phyloP scores from a whole-genome alignment of 2,888 invertebrate species.

The Parasteatoda lunata region DNA sequence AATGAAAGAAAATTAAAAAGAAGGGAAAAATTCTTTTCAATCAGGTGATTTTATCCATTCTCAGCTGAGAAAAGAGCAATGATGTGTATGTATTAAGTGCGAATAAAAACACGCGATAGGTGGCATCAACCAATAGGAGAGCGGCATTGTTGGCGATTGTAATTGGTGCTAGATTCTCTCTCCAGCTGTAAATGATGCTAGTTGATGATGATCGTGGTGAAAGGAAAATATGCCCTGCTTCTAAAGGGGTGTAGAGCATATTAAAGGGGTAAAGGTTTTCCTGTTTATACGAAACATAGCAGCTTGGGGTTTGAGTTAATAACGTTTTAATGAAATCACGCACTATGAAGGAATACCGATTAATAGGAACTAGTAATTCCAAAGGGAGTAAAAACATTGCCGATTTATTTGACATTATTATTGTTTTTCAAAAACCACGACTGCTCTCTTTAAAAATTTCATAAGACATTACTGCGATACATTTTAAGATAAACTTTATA shows the following conservation, averaged over 20 bases:
- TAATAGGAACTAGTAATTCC: no score
- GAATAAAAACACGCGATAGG: constrained; percentile 62
- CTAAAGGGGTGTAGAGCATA: constrained; percentile 32
- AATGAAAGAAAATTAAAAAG: constrained; percentile 29
- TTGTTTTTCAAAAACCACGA: no score
- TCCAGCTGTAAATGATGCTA: constrained; percentile 52
- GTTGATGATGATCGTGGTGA: constrained; percentile 34
- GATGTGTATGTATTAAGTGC: constrained; percentile 24
- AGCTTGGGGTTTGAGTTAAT: no score
- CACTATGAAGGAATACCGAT: no score
- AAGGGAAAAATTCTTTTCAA: neutral
- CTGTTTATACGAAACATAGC: no score
- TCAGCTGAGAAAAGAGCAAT: constrained; percentile 11
- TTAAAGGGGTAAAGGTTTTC: constrained; percentile 36
- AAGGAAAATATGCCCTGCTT: neutral
- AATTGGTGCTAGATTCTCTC: constrained; percentile 43
- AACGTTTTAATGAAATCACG: no score
- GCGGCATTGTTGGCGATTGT: constrained; percentile 32
- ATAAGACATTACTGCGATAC: no score
- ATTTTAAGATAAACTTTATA: no score
- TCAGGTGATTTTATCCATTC: constrained; percentile 10
- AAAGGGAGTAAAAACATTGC: no score
- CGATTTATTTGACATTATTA: no score
- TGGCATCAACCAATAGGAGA: constrained; percentile 11
- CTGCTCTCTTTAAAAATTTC: no score